Base-by-base conservation (phyloP, 1,140 invertebrate species). In the Cydia splendana region DNA sequence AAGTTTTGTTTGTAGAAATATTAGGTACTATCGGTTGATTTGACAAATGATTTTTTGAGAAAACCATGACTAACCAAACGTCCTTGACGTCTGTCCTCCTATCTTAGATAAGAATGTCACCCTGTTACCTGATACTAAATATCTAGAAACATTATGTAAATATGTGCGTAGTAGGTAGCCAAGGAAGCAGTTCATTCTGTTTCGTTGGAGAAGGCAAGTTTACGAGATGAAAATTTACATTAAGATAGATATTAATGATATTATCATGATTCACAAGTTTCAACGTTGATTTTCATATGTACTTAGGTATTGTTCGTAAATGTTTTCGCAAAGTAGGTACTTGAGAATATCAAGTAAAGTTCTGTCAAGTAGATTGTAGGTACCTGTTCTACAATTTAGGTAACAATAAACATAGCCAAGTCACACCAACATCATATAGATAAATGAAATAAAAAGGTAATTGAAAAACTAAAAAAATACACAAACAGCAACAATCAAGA, bases 111-210 rank as follows among this genome's bases (percentile, higher is more conserved):
- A 71, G 13, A 42, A 71, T 71, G 34, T 71, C 67, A 71, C 67
- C 30, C n/a, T 71, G 67, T 71, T 71, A 71, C 67, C 67, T 71
- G 67, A 71, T 24, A 71, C 67, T 18, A 71, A 71, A 71, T n/a
- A n/a, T 38, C 18, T 38, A 71, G 67, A 18, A 18, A 2, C 13
- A 45, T 9, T 2, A 71, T 71, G 34, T 71, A 20, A 15, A 71
- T 38, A 69, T 62, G 2, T 62, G n/a, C 0, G 7, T 10, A 62
- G 9, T 62, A 62, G 10, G 20, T 12, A 62, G 51, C 9, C n/a
- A 24, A 24, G 57, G n/a, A 62, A 62, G 18, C 57, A 62, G 18
- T 62, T 24, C 6, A 18, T 62, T 62, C 57, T 18, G n/a, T n/a
- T 57, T 57, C n/a, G 2, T 18, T n/a, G 53, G 1, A 4, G 6